phyloP scores from a whole-genome alignment of 2,888 invertebrate genomes.

The Xylota sylvarum region DNA sequence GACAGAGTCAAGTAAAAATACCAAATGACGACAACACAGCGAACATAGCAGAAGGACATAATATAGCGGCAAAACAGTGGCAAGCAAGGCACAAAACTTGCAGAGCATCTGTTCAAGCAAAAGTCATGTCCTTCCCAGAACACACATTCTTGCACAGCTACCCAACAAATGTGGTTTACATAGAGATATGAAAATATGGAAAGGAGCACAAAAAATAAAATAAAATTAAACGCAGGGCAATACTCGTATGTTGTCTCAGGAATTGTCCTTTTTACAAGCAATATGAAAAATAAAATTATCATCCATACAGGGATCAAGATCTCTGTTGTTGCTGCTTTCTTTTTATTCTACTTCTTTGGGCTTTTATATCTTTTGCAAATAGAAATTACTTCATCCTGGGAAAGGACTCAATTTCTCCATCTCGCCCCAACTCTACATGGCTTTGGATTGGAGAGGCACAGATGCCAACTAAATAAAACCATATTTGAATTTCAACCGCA shows the following conservation, averaged over 20 bases:
- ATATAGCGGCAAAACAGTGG: conserved; percentile 53
- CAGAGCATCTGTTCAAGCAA: conserved; percentile 57
- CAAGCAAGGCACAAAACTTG: conserved; percentile 53
- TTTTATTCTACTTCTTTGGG: conserved; percentile 15
- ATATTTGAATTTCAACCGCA: conserved; percentile 71
- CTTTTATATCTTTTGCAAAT: conserved; percentile 61
- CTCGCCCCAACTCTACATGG: background rate
- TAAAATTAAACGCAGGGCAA: conserved; percentile 59
- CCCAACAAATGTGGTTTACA: conserved; percentile 56
- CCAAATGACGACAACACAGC: conserved; percentile 27
- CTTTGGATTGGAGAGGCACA: conserved; percentile 29
- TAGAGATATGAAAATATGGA: conserved; percentile 49
- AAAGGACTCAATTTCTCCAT: conserved; percentile 44
- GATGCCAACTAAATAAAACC: conserved; percentile 59
- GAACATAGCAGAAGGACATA: conserved; percentile 40
- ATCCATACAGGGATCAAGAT: conserved; percentile 57
- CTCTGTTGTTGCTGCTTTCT: conserved; percentile 18
- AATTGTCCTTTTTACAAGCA: conserved; percentile 64
- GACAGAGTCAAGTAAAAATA: conserved; percentile 43
- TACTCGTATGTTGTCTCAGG: conserved; percentile 59
- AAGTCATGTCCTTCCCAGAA: conserved; percentile 56
- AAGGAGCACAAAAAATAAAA: conserved; percentile 53
- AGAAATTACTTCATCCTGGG: conserved; percentile 66
- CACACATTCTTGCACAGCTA: conserved; percentile 1
- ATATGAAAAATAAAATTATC: conserved; percentile 59